Base-by-base conservation (phyloP, 64 coral and sea anemone genomes). In the Montipora foliosa region DNA sequence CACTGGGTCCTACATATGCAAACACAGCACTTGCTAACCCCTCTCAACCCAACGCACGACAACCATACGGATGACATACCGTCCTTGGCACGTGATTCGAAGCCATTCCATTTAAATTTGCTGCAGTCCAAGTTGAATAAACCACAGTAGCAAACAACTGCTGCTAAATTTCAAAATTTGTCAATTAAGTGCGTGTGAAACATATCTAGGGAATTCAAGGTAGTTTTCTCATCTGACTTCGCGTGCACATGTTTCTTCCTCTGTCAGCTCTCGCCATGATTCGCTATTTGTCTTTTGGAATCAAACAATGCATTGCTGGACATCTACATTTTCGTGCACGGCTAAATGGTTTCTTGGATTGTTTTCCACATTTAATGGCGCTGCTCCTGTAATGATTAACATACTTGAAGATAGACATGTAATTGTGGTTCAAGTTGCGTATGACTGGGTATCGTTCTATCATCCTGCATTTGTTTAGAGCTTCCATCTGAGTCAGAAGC, bases 51-150 rank as follows among this genome's bases (percentile, higher is more conserved):
- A n/a, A n/a, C n/a, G n/a, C n/a, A n/a, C n/a, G n/a, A n/a, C n/a
- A n/a, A n/a, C n/a, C n/a, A n/a, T n/a, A n/a, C n/a, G n/a, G n/a
- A n/a, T n/a, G n/a, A n/a, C n/a, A n/a, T n/a, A n/a, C 76, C 81
- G 57, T 93, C 87, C 76, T 71, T 77, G 20, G 20, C 71, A 87
- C 47, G 75, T 61, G 91, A 62, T 49, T 93, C 91, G 19, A 79
- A 93, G 2, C 79, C 79, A 52, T 93, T 82, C 49, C 76, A 93
- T 46, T 66, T 19, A 87, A 87, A 14, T 62, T 78, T 9, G 70
- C 22, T 9, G 70, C 22, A 22, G 22, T 22, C 48, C 48, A 79
- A 79, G 50, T 67, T 93, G 1, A 87, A 19, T 51, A 22, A 22
- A 70, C 91, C 91, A 93, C n/a, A 93, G 25, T 9, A 87, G 10